phyloP scores from a whole-genome alignment of 2,888 invertebrate species.

The Acleris holmiana region DNA sequence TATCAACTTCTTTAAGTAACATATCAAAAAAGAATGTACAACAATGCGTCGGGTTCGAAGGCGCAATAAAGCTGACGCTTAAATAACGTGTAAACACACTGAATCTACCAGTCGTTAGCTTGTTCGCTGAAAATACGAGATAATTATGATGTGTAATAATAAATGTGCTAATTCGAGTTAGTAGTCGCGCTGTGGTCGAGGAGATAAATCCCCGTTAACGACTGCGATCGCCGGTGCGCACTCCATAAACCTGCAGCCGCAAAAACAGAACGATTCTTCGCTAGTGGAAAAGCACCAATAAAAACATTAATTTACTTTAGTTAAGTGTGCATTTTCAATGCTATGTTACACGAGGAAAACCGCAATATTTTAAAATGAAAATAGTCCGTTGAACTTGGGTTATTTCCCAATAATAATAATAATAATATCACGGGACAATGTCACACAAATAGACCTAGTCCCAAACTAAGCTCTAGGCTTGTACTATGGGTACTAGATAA shows the following conservation, averaged over 20 bases:
- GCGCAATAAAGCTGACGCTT: slow-evolving; percentile 51
- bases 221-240: slow-evolving; percentile 47
- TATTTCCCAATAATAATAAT: too few species aligned
- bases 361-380: not conserved
- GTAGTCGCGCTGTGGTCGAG: slow-evolving; percentile 54
- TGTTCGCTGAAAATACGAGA: slow-evolving; percentile 46
- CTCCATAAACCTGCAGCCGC: slow-evolving; percentile 28
- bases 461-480: too few species aligned
- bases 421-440: too few species aligned
- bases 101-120: slow-evolving; percentile 47
- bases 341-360: not conserved
- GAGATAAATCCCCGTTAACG: slow-evolving; percentile 59
- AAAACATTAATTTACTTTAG: slow-evolving; percentile 28
- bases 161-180: slow-evolving; percentile 59
- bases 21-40: slow-evolving; percentile 3
- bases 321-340: slow-evolving; percentile 21
- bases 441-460: too few species aligned
- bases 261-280: slow-evolving; percentile 28
- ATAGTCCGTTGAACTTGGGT: not conserved
- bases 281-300: slow-evolving; percentile 25
- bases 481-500: too few species aligned
- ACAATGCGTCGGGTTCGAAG: slow-evolving; percentile 36
- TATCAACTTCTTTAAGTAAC: too few species aligned
- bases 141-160: slow-evolving; percentile 60
- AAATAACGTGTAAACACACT: slow-evolving; percentile 49